Evolutionary conservation across 2,113 vertebrate genomes (phyloP), one percentile per base, ranked within the genome.

Genomic region (Alaudala cheleensis): DNA sequence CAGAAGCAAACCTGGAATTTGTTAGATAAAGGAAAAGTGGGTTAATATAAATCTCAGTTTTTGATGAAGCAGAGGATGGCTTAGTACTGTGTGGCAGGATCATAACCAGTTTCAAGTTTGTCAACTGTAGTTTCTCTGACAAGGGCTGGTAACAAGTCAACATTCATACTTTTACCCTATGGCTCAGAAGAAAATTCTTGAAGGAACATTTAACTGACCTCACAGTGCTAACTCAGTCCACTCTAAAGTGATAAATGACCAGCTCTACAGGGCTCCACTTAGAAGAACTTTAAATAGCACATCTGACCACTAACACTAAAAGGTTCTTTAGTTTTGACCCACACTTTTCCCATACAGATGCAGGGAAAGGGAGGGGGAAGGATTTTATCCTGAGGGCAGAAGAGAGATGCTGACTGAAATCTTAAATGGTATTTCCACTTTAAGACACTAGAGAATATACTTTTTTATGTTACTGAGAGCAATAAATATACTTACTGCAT

Each of bases 261-360:
- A 73, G 24, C 70, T 84, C 73, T 23, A 28, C 1, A 0, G 72
- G 72, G 47, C 80, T 87, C 49, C 81, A 95, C 85, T 95, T 66
- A 81, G 33, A 61, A 88, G 50, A 84, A 73, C 79, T 87, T 70
- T 92, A 97, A 95, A 94, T 74, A 94, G 91, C 80, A 62, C 47
- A 71, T 69, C 18, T 92, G 89, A 90, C 84, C 91, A 86, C 49
- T 34, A 90, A 92, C 86, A 83, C 92, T 78, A 72, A 92, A 93
- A 96, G 84, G 72, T 86, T 70, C 72, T 76, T 45, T 44, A 69
- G 56, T n/a, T 92, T 37, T 95, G 90, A 95, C 87, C 93, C 39
- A 37, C 28, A 5, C 39, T 34, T 53, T 37, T 54, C 44, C 40
- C 42, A 24, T 7, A 15, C 1, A 93, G 29, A 65, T 34, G 18